Conservation (phyloP, 1,140 invertebrate genomes). For the Scaptomyza pallida region DNA sequence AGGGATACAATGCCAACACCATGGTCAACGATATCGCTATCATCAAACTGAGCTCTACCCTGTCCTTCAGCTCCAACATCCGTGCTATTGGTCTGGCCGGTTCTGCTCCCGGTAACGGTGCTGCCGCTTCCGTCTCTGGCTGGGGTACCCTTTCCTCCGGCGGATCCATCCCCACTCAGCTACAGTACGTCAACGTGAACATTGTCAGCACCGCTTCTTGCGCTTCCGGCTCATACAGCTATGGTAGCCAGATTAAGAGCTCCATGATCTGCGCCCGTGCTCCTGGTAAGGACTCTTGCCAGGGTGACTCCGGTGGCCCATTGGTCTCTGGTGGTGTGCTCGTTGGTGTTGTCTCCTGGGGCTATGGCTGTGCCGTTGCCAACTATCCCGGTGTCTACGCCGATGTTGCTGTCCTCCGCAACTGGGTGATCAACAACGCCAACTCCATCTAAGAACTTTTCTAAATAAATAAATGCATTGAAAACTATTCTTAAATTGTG, state of each 20-base stretch:
- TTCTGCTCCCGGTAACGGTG: conserved; percentile 56
- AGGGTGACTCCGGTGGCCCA: conserved; percentile 84
- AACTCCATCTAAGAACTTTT: conserved; percentile 22
- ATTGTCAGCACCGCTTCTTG: conserved; percentile 45
- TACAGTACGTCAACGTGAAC: conserved; percentile 63
- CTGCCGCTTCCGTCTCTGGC: conserved; percentile 81
- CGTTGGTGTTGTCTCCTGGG: conserved; percentile 87
- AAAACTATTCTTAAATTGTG: too few species aligned
- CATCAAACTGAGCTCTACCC: conserved; percentile 74
- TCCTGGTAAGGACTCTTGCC: conserved; percentile 70
- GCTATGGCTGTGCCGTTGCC: conserved; percentile 73
- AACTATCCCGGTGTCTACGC: conserved; percentile 87
- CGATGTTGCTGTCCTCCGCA: conserved; percentile 78
- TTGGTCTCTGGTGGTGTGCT: conserved; percentile 66
- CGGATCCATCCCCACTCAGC: conserved; percentile 40
- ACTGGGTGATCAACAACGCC: conserved; percentile 67
- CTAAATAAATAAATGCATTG: too few species aligned
- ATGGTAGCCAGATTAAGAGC: conserved; percentile 45
- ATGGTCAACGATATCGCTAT: conserved; percentile 85
- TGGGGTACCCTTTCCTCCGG: conserved; percentile 81
- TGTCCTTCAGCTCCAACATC: conserved; percentile 75
- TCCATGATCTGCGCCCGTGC: conserved; percentile 84
- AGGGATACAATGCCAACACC: conserved; percentile 67
- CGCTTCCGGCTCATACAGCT: conserved; percentile 46
- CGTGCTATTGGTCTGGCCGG: conserved; percentile 73